Evolutionary conservation across 2,888 invertebrate species (phyloP).

Genomic region (Liodrosophila aerea): DNA sequence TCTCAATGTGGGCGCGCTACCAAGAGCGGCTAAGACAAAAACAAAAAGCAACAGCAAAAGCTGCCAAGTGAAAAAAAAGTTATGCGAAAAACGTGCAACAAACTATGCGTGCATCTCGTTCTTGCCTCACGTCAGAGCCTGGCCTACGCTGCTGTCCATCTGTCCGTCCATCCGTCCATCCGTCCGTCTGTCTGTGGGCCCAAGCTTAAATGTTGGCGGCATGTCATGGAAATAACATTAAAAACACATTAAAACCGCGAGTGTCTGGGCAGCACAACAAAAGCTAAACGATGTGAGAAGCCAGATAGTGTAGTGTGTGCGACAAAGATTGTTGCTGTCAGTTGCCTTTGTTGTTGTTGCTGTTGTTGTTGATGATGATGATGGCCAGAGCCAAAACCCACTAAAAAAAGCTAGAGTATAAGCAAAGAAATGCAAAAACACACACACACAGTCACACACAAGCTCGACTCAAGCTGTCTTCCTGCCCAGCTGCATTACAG

Average conservation of each 20-base stretch:
- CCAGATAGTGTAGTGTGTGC: slow-evolving; percentile 51
- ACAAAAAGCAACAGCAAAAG: no score
- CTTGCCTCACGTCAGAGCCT: not conserved
- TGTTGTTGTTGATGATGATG: slow-evolving; percentile 47
- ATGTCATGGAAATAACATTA: slow-evolving; percentile 78
- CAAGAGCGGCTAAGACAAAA: not conserved
- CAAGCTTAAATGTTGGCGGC: slow-evolving; percentile 76
- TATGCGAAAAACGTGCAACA: slow-evolving; percentile 67
- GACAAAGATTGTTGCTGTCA: slow-evolving; percentile 52
- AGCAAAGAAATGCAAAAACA: slow-evolving; percentile 42
- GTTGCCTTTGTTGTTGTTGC: slow-evolving; percentile 11
- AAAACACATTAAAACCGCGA: slow-evolving; percentile 78
- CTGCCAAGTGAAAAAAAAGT: slow-evolving; percentile 36
- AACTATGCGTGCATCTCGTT: slow-evolving; percentile 67
- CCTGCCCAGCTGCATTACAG: slow-evolving; percentile 39
- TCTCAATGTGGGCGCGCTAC: slow-evolving; percentile 41
- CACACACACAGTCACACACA: slow-evolving; percentile 1
- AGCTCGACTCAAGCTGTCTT: slow-evolving; percentile 24
- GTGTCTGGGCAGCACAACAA: slow-evolving; percentile 69
- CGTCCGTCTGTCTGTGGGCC: slow-evolving; percentile 37
- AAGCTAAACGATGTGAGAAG: slow-evolving; percentile 77
- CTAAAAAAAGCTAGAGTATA: slow-evolving; percentile 10
- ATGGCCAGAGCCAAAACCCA: slow-evolving; percentile 52
- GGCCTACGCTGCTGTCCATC: slow-evolving; percentile 7
- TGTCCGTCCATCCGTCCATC: slow-evolving; percentile 10